Conservation (phyloP, 2,113 vertebrate genomes). For the Centropus unirufus region DNA sequence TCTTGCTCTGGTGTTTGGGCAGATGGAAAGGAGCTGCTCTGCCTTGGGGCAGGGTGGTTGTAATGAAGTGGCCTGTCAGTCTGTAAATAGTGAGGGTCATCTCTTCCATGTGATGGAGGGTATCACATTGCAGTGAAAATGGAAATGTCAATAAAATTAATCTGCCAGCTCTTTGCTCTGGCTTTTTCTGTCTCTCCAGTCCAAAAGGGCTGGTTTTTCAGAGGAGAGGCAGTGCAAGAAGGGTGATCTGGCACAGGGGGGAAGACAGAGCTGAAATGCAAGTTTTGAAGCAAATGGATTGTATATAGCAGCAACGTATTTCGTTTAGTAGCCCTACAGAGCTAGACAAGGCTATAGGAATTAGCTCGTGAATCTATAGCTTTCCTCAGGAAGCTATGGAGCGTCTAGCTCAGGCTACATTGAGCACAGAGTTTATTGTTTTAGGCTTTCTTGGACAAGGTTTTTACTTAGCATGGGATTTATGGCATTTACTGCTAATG, state of each 20-base stretch:
- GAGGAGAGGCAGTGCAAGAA: slow-evolving; percentile 17
- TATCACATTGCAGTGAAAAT: slow-evolving; percentile 99
- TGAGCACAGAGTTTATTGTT: slow-evolving; percentile 95
- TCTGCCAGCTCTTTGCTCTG: slow-evolving; percentile 95
- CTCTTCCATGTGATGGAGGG: slow-evolving; percentile 88
- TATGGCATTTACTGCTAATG: slow-evolving; percentile 98
- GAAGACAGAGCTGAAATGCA: slow-evolving; percentile 48
- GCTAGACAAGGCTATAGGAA: slow-evolving; percentile 62
- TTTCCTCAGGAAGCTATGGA: slow-evolving; percentile 87
- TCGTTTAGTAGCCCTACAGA: slow-evolving; percentile 33
- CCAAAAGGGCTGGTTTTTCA: slow-evolving; percentile 75
- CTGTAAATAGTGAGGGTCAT: slow-evolving; percentile 96
- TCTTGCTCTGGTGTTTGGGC: slow-evolving; percentile 91
- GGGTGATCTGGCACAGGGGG: slow-evolving; percentile 54
- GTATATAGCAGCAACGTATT: slow-evolving; percentile 47
- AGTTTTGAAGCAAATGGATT: slow-evolving; percentile 65
- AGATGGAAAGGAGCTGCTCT: slow-evolving; percentile 86
- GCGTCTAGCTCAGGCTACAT: slow-evolving; percentile 82
- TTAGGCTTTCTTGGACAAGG: slow-evolving; percentile 98
- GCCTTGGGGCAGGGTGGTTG: slow-evolving; percentile 87
- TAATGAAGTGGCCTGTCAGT: slow-evolving; percentile 99
- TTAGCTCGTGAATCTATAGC: slow-evolving; percentile 80
- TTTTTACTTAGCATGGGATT: slow-evolving; percentile 97
- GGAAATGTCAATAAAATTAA: slow-evolving; percentile 99
- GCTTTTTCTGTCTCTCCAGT: slow-evolving; percentile 79